Evolutionary conservation across 2,888 invertebrate genomes (phyloP), one percentile per base, ranked within the genome.

Genomic region (Dusona sp.): DNA sequence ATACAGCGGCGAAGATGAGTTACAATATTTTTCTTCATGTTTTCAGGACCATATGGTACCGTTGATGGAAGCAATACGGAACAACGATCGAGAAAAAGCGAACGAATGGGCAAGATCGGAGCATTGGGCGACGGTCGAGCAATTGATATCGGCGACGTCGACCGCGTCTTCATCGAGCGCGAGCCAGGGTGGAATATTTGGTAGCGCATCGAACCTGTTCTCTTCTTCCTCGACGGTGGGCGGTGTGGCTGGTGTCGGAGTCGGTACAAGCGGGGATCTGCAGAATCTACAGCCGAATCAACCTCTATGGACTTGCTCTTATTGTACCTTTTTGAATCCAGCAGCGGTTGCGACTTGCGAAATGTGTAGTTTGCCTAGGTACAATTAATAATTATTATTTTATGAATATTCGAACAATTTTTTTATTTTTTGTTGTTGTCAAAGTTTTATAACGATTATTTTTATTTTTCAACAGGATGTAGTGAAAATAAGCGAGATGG

Each of bases 291-390:
- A 94, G 38, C 91, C 94, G 1, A 94, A 94, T 75, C 95, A 95
- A 83, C 92, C 95, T 7, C 95, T 96, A 90, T 99, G 99, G 99
- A 98, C 98, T 45, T 99, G 99, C 94, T 96, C 96, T 90, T 97
- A 98, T 92, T 99, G 99, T 96, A 99, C 99, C 87, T 99, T 97
- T 95, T 96, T 98, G 93, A 99, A 99, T 95, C 96, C 96, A 88
- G 95, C 97, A 87, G 96, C 96, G 88, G 95, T 96, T 89, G 96
- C 95, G 90, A 96, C 96, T 89, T 99, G 99, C 95, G 99, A 99
- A 95, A 98, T 99, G 96, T 99, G 99, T 95, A 97, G 96, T 93
- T 95, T 98, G 94, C 98, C 99, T 88, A 96, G 97, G 96, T 96
- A 93, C 29, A 22, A n/a, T 22, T n/a, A 51, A 29, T n/a, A 19